Percentiles rank a stretch among this genome's conserved stretches.
Evolutionary conservation across 2,113 vertebrate species (phyloP).

Genomic region (Psammodynastes pulverulentus): DNA sequence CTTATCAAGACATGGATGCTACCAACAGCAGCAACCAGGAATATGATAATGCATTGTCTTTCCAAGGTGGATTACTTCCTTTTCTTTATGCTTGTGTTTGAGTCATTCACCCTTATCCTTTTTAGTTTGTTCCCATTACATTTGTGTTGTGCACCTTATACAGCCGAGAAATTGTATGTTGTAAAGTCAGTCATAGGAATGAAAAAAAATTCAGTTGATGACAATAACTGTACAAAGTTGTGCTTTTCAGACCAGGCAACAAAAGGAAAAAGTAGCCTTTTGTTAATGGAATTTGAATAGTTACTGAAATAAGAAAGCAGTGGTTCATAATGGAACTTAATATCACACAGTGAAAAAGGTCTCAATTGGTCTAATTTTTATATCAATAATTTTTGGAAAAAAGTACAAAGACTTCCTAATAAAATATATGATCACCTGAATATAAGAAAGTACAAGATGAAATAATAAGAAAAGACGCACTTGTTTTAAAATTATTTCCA

Average conservation of each 20-base stretch:
- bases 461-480: not conserved
- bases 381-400: not conserved
- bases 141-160: constrained; percentile 6
- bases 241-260: constrained; percentile 3
- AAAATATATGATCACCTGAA: not conserved
- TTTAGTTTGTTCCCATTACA: constrained; percentile 49
- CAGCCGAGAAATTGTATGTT: constrained; percentile 21
- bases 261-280: not conserved
- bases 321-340: not conserved
- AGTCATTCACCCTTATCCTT: constrained; percentile 46
- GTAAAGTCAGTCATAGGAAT: constrained; percentile 19
- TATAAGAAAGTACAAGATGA: not conserved
- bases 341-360: not conserved
- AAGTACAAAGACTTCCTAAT: not conserved
- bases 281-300: not conserved
- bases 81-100: constrained; percentile 57
- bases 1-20: constrained; percentile 81
- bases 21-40: constrained; percentile 82
- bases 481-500: not conserved
- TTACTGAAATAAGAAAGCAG: not conserved
- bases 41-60: constrained; percentile 77
- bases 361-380: not conserved
- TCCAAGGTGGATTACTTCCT: constrained; percentile 85
- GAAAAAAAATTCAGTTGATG: not conserved
- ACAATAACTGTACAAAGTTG: constrained; percentile 47